These are phyloP conservation scores for Ceratosolen fusciceps DNA, from an alignment of 1,140 invertebrate genomes.

Conservation along the genomic window DNA sequence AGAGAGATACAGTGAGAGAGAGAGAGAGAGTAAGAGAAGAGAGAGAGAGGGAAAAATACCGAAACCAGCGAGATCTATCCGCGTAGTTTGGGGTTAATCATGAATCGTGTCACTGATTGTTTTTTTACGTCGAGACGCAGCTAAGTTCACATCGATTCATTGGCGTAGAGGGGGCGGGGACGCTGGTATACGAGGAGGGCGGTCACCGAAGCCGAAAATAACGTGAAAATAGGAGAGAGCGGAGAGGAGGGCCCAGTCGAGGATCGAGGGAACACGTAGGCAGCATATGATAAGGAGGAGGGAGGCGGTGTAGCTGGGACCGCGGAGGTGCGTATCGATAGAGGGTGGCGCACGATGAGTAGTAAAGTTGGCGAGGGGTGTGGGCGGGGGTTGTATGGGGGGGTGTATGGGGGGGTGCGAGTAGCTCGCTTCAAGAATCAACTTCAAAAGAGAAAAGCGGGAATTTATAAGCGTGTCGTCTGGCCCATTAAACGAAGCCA, in stretches of 20 bases:
- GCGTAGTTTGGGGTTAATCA: conserved; percentile 18
- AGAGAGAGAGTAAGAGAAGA: no score
- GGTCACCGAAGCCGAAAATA: no score
- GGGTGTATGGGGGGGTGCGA: background rate
- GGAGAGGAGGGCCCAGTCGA: no score
- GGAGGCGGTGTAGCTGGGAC: background rate
- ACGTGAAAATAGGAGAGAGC: no score
- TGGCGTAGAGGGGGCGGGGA: no score
- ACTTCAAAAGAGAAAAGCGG: conserved; percentile 67
- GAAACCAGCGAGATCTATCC: no score
- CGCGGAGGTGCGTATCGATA: background rate
- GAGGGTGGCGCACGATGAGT: background rate
- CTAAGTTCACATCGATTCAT: no score
- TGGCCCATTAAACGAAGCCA: conserved; percentile 69
- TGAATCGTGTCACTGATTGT: background rate
- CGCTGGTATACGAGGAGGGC: no score
- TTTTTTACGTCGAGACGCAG: no score
- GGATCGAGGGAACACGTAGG: background rate
- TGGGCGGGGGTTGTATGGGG: background rate
- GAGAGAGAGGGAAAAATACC: no score
- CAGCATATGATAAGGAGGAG: background rate
- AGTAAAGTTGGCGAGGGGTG: background rate
- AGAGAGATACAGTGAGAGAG: no score
- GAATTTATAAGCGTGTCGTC: conserved; percentile 69
- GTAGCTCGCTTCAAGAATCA: conserved; percentile 64